These are phyloP conservation scores for Melipona beecheii DNA, from an alignment of 2,888 invertebrate species.

Conservation along the genomic window DNA sequence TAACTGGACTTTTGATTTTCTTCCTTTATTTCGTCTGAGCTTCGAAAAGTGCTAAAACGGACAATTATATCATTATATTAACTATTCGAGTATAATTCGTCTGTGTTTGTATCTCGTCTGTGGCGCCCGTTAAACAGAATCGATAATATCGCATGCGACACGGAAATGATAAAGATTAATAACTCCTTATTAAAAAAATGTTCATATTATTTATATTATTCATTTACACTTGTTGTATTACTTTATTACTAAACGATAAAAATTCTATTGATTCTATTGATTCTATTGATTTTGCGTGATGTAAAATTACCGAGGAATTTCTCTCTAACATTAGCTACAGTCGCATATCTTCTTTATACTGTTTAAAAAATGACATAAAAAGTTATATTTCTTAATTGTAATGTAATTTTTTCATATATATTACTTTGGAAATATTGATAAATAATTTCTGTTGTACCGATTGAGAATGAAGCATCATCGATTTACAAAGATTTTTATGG, in stretches of 20 bases:
- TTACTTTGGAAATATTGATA: background rate
- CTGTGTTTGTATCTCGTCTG: too few species aligned
- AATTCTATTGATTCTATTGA: too few species aligned
- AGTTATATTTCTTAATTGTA: background rate
- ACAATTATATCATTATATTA: background rate
- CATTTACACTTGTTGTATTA: background rate
- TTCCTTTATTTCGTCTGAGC: background rate
- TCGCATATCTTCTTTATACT: background rate
- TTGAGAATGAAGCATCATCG: slow-evolving; percentile 27
- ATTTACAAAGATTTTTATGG: background rate
- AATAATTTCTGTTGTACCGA: slow-evolving; percentile 43
- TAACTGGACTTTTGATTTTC: background rate
- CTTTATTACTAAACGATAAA: background rate
- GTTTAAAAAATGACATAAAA: background rate
- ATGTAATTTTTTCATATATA: background rate
- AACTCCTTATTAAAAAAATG: background rate
- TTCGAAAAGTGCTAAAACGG: too few species aligned
- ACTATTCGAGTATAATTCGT: too few species aligned
- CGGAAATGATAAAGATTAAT: too few species aligned
- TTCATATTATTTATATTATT: background rate
- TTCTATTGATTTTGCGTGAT: background rate
- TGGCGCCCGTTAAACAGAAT: too few species aligned
- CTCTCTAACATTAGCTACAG: background rate
- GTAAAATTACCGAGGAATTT: background rate
- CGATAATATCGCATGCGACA: too few species aligned